A percentile compares a stretch with the other conserved stretches of the same genome.
phyloP scores from a whole-genome alignment of 2,888 invertebrate species.

The Pollenia griseotomentosa region DNA sequence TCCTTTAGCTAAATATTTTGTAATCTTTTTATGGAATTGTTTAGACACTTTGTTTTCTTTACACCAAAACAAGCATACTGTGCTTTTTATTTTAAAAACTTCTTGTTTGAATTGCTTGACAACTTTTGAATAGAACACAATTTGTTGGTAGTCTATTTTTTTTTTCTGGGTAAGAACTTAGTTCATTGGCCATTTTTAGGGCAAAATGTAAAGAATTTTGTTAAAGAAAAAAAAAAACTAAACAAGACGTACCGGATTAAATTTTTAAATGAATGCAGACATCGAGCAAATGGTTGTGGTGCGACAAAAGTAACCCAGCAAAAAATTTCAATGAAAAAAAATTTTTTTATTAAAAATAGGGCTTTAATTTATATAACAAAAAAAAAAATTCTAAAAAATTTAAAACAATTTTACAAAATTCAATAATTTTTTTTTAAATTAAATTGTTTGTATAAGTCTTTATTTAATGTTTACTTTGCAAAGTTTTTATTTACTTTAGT shows the following conservation, averaged over 20 bases:
- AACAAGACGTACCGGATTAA: slow-evolving; percentile 3
- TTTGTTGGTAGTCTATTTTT: slow-evolving; percentile 8
- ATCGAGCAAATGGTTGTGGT: slow-evolving; percentile 19
- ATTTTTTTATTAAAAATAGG: too few relatives aligned
- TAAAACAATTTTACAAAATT: too few relatives aligned
- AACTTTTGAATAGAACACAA: slow-evolving; percentile 9
- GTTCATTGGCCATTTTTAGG: slow-evolving; percentile 64
- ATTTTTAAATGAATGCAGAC: slow-evolving; percentile 23
- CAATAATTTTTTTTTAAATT: too few relatives aligned
- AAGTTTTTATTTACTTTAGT: too few relatives aligned
- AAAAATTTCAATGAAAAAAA: not conserved
- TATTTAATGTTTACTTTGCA: too few relatives aligned
- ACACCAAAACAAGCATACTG: not conserved
- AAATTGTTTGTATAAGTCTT: too few relatives aligned
- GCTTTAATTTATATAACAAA: not conserved
- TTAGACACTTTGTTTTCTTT: not conserved
- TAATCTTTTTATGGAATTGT: slow-evolving; percentile 15
- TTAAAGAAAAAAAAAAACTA: not conserved
- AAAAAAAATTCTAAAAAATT: too few relatives aligned
- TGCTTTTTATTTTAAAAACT: not conserved
- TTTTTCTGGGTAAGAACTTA: slow-evolving; percentile 20
- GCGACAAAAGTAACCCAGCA: slow-evolving; percentile 18
- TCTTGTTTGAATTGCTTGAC: not conserved
- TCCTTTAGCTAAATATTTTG: not conserved
- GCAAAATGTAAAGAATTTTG: slow-evolving; percentile 41